A percentile compares a stretch with the other conserved stretches of the same genome.
Evolutionary conservation across 1,140 invertebrate genomes (phyloP).

Genomic region (Cydia fagiglandana): DNA sequence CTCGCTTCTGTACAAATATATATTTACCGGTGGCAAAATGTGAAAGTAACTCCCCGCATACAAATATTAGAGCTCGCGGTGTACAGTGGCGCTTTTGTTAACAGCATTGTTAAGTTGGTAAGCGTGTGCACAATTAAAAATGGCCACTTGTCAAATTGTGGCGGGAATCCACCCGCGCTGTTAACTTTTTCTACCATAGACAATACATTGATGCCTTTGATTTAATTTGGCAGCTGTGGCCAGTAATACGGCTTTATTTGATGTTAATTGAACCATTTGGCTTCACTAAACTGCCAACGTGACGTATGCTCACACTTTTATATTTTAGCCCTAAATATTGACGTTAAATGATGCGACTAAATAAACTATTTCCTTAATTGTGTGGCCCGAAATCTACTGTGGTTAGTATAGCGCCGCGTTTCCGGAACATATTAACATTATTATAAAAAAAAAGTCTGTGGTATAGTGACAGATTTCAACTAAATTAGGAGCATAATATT

Average conservation of each 20-base stretch:
- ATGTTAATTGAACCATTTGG: constrained; percentile 27
- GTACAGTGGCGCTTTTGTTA: neutral
- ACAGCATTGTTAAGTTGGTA: constrained; percentile 19
- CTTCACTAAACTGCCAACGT: neutral
- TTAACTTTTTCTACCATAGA: constrained; percentile 47
- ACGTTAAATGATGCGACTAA: neutral
- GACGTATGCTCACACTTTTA: constrained; percentile 18
- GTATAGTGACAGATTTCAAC: no score
- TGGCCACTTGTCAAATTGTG: constrained; percentile 62
- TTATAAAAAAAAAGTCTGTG: no score
- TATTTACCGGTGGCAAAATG: neutral
- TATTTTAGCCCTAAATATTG: neutral
- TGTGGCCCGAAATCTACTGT: neutral
- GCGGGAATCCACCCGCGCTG: constrained; percentile 60
- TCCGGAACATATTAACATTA: no score
- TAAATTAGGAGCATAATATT: no score
- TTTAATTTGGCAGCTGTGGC: constrained; percentile 43
- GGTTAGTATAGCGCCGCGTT: no score
- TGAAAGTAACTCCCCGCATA: neutral
- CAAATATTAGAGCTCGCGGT: neutral
- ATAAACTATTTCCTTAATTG: neutral
- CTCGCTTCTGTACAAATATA: constrained; percentile 27
- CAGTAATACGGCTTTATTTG: constrained; percentile 41
- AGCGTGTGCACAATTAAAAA: constrained; percentile 51
- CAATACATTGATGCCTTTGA: constrained; percentile 50